Conservation (phyloP, 2,888 invertebrate genomes). For the Eilema caniola region DNA sequence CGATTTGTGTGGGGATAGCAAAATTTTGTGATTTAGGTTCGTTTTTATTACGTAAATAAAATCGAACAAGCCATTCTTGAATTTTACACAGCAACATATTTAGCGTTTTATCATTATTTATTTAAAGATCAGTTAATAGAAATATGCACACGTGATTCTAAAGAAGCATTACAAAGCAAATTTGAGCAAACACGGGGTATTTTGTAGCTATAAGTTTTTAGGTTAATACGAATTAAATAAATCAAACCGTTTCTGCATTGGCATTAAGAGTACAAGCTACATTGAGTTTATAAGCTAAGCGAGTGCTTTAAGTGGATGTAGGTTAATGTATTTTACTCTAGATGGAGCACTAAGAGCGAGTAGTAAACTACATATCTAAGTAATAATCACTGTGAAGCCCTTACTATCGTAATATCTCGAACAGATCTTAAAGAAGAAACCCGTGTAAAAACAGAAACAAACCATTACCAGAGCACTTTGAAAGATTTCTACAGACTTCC, state of each 20-base stretch:
- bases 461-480: neutral
- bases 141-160: too few species aligned
- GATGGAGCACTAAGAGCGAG: slow-evolving; percentile 37
- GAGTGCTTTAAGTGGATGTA: slow-evolving; percentile 51
- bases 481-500: too few species aligned
- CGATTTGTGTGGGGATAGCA: too few species aligned
- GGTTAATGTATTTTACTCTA: slow-evolving; percentile 62
- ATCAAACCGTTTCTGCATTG: slow-evolving; percentile 31
- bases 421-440: neutral
- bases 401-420: neutral
- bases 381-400: slow-evolving; percentile 15
- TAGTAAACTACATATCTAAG: slow-evolving; percentile 22
- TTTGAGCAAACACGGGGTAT: neutral
- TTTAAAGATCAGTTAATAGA: too few species aligned
- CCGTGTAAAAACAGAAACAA: neutral
- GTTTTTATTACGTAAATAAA: too few species aligned
- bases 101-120: too few species aligned
- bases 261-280: slow-evolving; percentile 39
- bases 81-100: too few species aligned
- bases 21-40: too few species aligned
- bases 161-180: neutral
- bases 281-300: slow-evolving; percentile 40
- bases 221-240: slow-evolving; percentile 15
- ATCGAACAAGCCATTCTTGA: too few species aligned
- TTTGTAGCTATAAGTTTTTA: neutral